phyloP scores from a whole-genome alignment of 1,140 invertebrate genomes.

The Oryctes rhinoceros region DNA sequence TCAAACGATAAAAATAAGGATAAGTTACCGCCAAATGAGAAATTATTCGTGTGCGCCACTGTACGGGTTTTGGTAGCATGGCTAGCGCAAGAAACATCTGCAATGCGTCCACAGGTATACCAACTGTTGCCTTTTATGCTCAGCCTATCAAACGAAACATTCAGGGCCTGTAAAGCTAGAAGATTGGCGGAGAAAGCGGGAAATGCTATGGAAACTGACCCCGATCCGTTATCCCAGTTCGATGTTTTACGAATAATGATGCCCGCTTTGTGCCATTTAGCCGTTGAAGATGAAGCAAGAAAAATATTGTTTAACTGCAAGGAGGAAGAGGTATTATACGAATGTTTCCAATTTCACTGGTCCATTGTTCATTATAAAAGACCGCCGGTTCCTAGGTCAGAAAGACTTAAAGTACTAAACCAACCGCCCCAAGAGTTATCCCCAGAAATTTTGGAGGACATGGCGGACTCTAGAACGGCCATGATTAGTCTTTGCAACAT shows the following conservation, averaged over 20 bases:
- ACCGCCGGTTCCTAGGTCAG: conserved; percentile 79
- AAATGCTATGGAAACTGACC: conserved; percentile 64
- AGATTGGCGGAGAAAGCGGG: conserved; percentile 72
- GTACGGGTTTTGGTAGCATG: conserved; percentile 85
- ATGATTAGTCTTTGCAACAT: conserved; percentile 90
- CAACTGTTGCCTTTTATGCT: conserved; percentile 81
- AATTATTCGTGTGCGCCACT: conserved; percentile 82
- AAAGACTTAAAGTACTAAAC: conserved; percentile 75
- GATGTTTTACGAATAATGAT: conserved; percentile 84
- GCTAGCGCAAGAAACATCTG: conserved; percentile 91
- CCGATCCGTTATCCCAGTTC: conserved; percentile 69
- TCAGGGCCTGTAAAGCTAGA: conserved; percentile 73
- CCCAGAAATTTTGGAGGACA: conserved; percentile 76
- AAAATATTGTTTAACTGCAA: conserved; percentile 81
- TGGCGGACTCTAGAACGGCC: conserved; percentile 81
- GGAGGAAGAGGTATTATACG: conserved; percentile 81
- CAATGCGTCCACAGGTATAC: conserved; percentile 84
- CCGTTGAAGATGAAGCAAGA: conserved; percentile 87
- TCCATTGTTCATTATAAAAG: conserved; percentile 86
- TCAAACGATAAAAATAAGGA: conserved; percentile 76
- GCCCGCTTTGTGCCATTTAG: conserved; percentile 88
- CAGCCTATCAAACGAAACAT: conserved; percentile 81
- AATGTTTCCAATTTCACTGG: conserved; percentile 85
- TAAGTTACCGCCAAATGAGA: conserved; percentile 68
- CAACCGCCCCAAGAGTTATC: conserved; percentile 79